phyloP scores from a whole-genome alignment of 1,140 invertebrate genomes.

The Halesus radiatus region DNA sequence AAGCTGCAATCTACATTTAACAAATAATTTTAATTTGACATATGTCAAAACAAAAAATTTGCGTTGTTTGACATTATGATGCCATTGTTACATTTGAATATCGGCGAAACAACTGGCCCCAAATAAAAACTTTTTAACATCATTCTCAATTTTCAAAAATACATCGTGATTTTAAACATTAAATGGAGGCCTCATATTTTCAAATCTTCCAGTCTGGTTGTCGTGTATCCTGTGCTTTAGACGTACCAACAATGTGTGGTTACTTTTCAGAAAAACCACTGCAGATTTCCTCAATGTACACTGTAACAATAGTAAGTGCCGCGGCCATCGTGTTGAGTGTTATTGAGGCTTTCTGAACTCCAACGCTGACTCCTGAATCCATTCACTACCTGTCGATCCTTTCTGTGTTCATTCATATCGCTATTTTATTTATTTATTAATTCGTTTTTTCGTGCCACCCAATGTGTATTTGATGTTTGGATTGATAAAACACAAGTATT shows the following conservation, averaged over 20 bases:
- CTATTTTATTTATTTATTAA: not conserved
- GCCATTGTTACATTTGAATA: too few relatives aligned
- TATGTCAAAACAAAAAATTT: too few relatives aligned
- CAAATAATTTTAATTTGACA: too few relatives aligned
- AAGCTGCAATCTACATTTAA: too few relatives aligned
- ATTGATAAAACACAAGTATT: not conserved
- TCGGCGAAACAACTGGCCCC: too few relatives aligned
- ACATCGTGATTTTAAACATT: too few relatives aligned
- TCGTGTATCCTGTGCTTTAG: conserved; percentile 22
- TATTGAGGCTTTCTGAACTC: conserved; percentile 41
- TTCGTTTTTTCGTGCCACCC: not conserved
- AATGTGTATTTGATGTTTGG: not conserved
- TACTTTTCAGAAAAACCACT: conserved; percentile 57
- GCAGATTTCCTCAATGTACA: conserved; percentile 56
- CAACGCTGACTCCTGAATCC: conserved; percentile 8
- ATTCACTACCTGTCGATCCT: not conserved
- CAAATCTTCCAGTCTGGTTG: too few relatives aligned
- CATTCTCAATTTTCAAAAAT: too few relatives aligned
- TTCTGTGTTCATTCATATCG: not conserved
- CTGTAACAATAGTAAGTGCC: conserved; percentile 56
- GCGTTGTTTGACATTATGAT: too few relatives aligned
- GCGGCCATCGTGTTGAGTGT: conserved; percentile 20
- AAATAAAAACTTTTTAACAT: too few relatives aligned
- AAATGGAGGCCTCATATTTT: too few relatives aligned
- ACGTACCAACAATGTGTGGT: conserved; percentile 29